phyloP scores from a whole-genome alignment of 2,113 vertebrate genomes.

The Thymallus thymallus region DNA sequence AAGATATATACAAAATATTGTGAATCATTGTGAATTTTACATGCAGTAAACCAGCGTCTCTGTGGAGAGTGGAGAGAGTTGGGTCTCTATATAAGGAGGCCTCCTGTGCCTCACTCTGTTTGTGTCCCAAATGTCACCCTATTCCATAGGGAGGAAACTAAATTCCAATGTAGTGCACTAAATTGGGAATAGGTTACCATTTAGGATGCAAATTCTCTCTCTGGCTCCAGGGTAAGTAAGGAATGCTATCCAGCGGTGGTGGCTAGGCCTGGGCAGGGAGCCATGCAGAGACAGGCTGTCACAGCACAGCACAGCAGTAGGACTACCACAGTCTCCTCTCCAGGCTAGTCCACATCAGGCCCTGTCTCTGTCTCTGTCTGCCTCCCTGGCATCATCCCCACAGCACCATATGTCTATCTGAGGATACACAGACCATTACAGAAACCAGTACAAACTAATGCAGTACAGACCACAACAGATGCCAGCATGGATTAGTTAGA shows the following conservation, averaged over 20 bases:
- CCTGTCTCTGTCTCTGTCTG: neutral
- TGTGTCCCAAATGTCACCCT: slow-evolving; percentile 47
- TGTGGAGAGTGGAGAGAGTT: neutral
- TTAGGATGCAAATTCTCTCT: neutral
- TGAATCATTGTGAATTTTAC: slow-evolving; percentile 11
- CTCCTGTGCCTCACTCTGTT: slow-evolving; percentile 35
- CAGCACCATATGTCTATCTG: neutral
- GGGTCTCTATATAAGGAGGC: slow-evolving; percentile 45
- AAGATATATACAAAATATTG: neutral
- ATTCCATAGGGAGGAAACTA: slow-evolving; percentile 7
- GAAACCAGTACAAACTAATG: neutral
- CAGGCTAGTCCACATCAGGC: too few relatives aligned
- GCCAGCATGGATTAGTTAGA: too few relatives aligned
- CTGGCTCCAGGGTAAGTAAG: slow-evolving; percentile 42
- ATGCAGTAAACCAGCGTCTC: slow-evolving; percentile 35
- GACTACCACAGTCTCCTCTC: too few relatives aligned
- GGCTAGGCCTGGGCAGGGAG: slow-evolving; percentile 69
- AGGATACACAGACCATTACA: neutral
- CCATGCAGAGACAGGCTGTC: slow-evolving; percentile 49
- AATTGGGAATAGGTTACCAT: too few relatives aligned
- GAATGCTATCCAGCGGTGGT: slow-evolving; percentile 68
- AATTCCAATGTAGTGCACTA: too few relatives aligned
- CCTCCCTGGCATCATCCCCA: neutral
- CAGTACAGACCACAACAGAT: neutral
- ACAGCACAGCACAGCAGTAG: too few relatives aligned